These are phyloP conservation scores for Diabrotica balteata DNA, from an alignment of 2,888 invertebrate genomes.

Conservation along the genomic window DNA sequence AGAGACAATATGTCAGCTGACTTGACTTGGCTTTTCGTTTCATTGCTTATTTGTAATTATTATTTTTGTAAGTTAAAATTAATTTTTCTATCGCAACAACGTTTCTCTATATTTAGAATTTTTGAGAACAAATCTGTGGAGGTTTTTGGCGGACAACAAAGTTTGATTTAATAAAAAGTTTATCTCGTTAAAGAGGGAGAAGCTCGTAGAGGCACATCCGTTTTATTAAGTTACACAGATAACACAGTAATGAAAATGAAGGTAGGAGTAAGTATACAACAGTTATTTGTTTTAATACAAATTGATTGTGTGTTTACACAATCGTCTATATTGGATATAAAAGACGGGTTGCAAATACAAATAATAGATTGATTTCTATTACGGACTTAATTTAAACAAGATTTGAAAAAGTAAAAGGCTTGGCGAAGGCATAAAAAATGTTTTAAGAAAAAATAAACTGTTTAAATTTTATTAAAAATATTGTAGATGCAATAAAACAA, in stretches of 20 bases:
- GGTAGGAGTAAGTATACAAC: conserved; percentile 31
- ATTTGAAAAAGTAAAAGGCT: no score
- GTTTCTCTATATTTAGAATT: conserved; percentile 2
- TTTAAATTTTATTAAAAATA: no score
- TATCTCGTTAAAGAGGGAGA: conserved; percentile 29
- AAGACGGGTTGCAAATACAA: conserved; percentile 25
- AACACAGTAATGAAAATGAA: conserved; percentile 37
- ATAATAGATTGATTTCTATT: background rate
- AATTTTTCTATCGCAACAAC: no score
- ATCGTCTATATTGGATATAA: conserved; percentile 32
- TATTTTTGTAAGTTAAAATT: no score
- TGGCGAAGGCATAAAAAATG: no score
- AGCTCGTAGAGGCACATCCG: conserved; percentile 20
- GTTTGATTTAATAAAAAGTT: conserved; percentile 24
- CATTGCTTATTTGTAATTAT: no score
- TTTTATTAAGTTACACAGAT: conserved; percentile 32
- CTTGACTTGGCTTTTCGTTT: no score
- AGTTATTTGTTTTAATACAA: conserved; percentile 41
- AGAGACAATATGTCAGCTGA: no score
- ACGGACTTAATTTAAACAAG: no score
- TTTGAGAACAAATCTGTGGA: background rate
- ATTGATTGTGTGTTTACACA: conserved; percentile 40
- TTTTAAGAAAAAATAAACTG: no score
- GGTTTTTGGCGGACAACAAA: conserved; percentile 13
- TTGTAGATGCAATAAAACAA: no score